Conservation (phyloP, 2,888 invertebrate genomes). For the Achlya flavicornis region DNA sequence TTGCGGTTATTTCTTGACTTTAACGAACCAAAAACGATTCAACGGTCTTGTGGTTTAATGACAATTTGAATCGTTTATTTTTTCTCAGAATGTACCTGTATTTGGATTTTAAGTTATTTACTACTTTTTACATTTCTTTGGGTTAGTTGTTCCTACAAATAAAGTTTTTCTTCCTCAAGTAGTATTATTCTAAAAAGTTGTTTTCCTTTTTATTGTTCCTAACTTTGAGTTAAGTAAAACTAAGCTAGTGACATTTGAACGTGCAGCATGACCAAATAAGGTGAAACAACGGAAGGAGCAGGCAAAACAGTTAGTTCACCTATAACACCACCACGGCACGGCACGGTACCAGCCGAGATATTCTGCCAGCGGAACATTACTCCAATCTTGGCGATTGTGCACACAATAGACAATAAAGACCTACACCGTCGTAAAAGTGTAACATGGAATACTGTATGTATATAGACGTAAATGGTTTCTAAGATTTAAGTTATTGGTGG, state of each 20-base stretch:
- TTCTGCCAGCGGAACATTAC: slow-evolving; percentile 64
- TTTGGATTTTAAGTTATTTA: too few relatives aligned
- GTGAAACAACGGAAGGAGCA: slow-evolving; percentile 53
- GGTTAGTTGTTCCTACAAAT: too few relatives aligned
- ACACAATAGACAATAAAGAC: slow-evolving; percentile 35
- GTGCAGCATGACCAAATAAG: slow-evolving; percentile 37
- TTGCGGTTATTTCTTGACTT: slow-evolving; percentile 49
- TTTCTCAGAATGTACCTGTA: too few relatives aligned
- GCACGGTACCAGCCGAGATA: slow-evolving; percentile 58
- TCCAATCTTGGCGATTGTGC: slow-evolving; percentile 48
- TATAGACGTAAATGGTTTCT: too few relatives aligned
- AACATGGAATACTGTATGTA: neutral
- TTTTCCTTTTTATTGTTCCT: too few relatives aligned
- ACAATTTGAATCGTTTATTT: neutral
- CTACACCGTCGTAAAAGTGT: slow-evolving; percentile 16
- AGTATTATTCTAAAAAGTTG: too few relatives aligned
- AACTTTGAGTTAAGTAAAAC: neutral
- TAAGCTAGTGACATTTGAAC: slow-evolving; percentile 31
- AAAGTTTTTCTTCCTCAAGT: too few relatives aligned
- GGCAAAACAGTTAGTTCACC: slow-evolving; percentile 66
- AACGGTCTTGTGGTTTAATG: slow-evolving; percentile 44
- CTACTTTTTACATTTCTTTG: too few relatives aligned
- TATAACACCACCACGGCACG: slow-evolving; percentile 49
- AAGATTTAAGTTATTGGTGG: too few relatives aligned
- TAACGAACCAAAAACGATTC: slow-evolving; percentile 55